Evolutionary conservation across 1,140 invertebrate species (phyloP).

Genomic region (Leptinotarsa defecta): DNA sequence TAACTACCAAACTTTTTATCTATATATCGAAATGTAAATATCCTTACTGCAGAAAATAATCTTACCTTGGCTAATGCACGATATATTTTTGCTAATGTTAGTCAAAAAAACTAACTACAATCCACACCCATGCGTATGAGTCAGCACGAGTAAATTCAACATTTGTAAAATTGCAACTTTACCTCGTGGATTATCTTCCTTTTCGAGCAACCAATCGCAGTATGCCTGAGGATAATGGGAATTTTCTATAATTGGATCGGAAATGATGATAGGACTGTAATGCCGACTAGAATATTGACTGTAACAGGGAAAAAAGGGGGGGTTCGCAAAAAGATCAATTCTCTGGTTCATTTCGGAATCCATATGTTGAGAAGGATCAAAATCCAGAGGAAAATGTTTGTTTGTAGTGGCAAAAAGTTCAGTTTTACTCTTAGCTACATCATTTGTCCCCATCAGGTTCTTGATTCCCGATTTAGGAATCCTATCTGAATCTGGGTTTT

Average conservation of each 20-base stretch:
- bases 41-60: slow-evolving; percentile 50
- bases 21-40: slow-evolving; percentile 45
- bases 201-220: slow-evolving; percentile 52
- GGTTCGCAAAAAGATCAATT: slow-evolving; percentile 50
- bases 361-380: slow-evolving; percentile 27
- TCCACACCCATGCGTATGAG: slow-evolving; percentile 52
- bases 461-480: neutral
- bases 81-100: slow-evolving; percentile 38
- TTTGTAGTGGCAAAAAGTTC: slow-evolving; percentile 49
- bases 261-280: slow-evolving; percentile 26
- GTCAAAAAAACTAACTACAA: slow-evolving; percentile 46
- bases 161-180: slow-evolving; percentile 40
- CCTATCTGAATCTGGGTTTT: slow-evolving; percentile 36
- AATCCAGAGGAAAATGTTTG: slow-evolving; percentile 49
- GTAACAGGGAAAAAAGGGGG: slow-evolving; percentile 50
- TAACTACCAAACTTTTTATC: slow-evolving; percentile 51
- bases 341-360: slow-evolving; percentile 22
- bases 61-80: slow-evolving; percentile 43
- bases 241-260: slow-evolving; percentile 33
- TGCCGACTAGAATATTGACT: slow-evolving; percentile 25
- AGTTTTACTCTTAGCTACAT: slow-evolving; percentile 37
- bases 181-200: slow-evolving; percentile 48
- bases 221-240: slow-evolving; percentile 47
- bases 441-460: slow-evolving; percentile 22
- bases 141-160: slow-evolving; percentile 34